A percentile compares a stretch with the other conserved stretches of the same genome.
These are phyloP conservation scores for Copidosoma floridanum DNA, from an alignment of 1,140 invertebrate species.

Conservation along the genomic window DNA sequence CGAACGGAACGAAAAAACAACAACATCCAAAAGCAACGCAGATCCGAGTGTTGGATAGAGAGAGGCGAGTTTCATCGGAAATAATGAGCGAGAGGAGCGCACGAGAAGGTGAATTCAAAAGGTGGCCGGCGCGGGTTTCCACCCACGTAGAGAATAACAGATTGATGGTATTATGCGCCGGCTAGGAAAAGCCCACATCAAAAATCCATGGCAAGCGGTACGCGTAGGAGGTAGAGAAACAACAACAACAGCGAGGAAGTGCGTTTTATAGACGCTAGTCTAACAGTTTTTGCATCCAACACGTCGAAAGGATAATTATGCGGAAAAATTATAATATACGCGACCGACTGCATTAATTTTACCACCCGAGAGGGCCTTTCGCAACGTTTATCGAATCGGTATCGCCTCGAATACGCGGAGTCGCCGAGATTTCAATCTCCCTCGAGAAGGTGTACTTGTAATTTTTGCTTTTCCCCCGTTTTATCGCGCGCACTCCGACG, in stretches of 20 bases:
- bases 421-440: too few species aligned
- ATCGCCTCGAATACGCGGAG: too few species aligned
- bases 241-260: conserved; percentile 1
- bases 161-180: conserved; percentile 23
- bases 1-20: neutral
- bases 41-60: too few species aligned
- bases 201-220: conserved; percentile 14
- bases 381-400: too few species aligned
- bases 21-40: too few species aligned
- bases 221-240: conserved; percentile 3
- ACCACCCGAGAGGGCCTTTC: too few species aligned
- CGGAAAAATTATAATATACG: neutral
- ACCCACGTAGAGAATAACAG: conserved; percentile 24
- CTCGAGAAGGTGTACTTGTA: too few species aligned
- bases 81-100: neutral
- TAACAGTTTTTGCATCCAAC: too few species aligned
- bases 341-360: too few species aligned
- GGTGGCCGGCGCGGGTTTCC: conserved; percentile 3
- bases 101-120: neutral
- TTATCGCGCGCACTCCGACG: too few species aligned
- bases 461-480: too few species aligned
- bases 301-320: neutral
- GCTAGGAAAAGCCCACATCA: conserved; percentile 12
- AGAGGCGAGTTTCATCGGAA: neutral
- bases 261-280: too few species aligned